Conservation (phyloP, 2,888 invertebrate species). For the Ophion ventricosus region DNA sequence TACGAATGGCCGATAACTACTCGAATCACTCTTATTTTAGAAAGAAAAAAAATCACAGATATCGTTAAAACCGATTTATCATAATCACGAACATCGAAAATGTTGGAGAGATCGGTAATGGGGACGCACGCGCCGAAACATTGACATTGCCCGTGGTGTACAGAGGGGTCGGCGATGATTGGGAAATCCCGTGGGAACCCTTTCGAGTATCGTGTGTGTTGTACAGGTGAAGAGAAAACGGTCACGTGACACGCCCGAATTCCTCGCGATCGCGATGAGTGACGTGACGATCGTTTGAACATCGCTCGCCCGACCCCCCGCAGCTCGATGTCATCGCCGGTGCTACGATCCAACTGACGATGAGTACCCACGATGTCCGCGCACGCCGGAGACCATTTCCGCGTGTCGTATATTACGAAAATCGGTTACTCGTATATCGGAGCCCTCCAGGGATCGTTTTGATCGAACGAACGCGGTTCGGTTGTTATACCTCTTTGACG, state of each 20-base stretch:
- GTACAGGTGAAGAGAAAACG: constrained; percentile 69
- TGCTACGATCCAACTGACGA: constrained; percentile 73
- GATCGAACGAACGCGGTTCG: not conserved
- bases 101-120: constrained; percentile 3
- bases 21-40: too few relatives aligned
- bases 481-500: not conserved
- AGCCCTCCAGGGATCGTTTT: constrained; percentile 7
- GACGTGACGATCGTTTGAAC: constrained; percentile 81
- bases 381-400: constrained; percentile 77
- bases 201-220: constrained; percentile 46
- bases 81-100: too few relatives aligned
- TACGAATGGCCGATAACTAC: too few relatives aligned
- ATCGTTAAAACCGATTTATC: too few relatives aligned
- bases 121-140: not conserved
- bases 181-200: constrained; percentile 54
- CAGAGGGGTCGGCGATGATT: not conserved
- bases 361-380: constrained; percentile 71
- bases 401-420: constrained; percentile 55
- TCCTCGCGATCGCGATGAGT: constrained; percentile 79
- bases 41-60: too few relatives aligned
- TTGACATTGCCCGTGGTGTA: not conserved
- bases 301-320: constrained; percentile 78
- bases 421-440: constrained; percentile 3
- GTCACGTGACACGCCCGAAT: constrained; percentile 37
- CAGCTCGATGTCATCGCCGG: constrained; percentile 79